Conservation (phyloP, 2,888 invertebrate genomes). For the Epinotia nisella region DNA sequence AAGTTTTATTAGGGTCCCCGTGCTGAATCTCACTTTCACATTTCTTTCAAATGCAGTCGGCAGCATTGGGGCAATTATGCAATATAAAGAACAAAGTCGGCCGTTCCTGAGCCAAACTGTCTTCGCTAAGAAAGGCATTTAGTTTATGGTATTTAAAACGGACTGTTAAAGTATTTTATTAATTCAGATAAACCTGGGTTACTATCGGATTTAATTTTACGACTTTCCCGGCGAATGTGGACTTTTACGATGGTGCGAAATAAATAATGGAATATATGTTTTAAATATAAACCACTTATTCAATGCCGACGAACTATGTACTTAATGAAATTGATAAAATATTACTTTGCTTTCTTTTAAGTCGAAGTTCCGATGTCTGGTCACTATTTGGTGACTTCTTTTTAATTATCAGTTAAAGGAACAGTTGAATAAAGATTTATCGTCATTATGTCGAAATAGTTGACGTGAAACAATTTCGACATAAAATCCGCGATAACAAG, state of each 20-base stretch:
- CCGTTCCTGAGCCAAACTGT: constrained; percentile 48
- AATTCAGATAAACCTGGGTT: not conserved
- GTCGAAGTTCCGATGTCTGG: no score
- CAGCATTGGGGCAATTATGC: constrained; percentile 52
- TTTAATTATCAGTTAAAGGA: no score
- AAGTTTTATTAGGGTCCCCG: constrained; percentile 57
- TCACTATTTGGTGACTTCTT: no score
- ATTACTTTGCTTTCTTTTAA: no score
- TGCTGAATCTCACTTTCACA: constrained; percentile 67
- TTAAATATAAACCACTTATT: not conserved
- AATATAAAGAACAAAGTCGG: constrained; percentile 49
- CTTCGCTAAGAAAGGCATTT: constrained; percentile 39
- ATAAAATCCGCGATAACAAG: no score
- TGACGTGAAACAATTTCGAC: no score
- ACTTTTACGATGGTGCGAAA: not conserved
- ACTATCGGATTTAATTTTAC: constrained; percentile 10
- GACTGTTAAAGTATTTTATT: constrained; percentile 18
- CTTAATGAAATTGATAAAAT: no score
- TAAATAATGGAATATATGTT: not conserved
- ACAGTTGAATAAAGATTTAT: no score
- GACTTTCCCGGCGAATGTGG: constrained; percentile 5
- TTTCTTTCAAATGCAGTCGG: constrained; percentile 56
- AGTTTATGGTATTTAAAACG: constrained; percentile 5
- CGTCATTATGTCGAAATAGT: no score
- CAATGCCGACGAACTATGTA: not conserved